Conservation (phyloP, 1,140 invertebrate genomes). For the Helicorthomorpha holstii region DNA sequence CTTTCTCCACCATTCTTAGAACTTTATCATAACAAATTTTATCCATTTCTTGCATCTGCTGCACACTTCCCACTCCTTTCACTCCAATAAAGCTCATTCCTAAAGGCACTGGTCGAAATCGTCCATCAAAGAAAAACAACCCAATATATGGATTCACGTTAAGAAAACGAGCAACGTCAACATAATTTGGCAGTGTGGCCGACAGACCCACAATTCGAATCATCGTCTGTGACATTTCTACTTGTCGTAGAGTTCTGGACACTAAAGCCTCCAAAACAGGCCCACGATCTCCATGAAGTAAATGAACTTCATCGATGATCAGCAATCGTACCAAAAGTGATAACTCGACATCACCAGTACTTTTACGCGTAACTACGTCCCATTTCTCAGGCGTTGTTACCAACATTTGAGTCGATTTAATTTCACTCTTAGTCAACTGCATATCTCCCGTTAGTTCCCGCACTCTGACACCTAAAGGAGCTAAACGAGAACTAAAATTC, state of each 20-base stretch:
- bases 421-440: conserved; percentile 88
- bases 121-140: conserved; percentile 91
- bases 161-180: conserved; percentile 89
- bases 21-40: conserved; percentile 87
- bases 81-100: conserved; percentile 84
- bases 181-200: conserved; percentile 93
- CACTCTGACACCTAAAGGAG: conserved; percentile 60
- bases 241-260: conserved; percentile 82
- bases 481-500: conserved; percentile 72
- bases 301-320: conserved; percentile 97
- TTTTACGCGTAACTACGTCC: conserved; percentile 97
- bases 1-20: conserved; percentile 62
- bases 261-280: conserved; percentile 96
- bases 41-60: conserved; percentile 77
- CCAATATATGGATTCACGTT: conserved; percentile 83
- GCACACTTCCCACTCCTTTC: conserved; percentile 54
- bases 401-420: conserved; percentile 90
- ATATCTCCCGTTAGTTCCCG: conserved; percentile 95
- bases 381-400: conserved; percentile 99
- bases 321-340: conserved; percentile 80
- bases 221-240: conserved; percentile 90
- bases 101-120: conserved; percentile 90
- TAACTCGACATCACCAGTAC: conserved; percentile 68
- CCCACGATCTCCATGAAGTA: conserved; percentile 91
- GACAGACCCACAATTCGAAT: conserved; percentile 95